Evolutionary conservation across 1,140 invertebrate species (phyloP), one percentile per base, ranked within the genome.

Genomic region (Grapholita molesta): DNA sequence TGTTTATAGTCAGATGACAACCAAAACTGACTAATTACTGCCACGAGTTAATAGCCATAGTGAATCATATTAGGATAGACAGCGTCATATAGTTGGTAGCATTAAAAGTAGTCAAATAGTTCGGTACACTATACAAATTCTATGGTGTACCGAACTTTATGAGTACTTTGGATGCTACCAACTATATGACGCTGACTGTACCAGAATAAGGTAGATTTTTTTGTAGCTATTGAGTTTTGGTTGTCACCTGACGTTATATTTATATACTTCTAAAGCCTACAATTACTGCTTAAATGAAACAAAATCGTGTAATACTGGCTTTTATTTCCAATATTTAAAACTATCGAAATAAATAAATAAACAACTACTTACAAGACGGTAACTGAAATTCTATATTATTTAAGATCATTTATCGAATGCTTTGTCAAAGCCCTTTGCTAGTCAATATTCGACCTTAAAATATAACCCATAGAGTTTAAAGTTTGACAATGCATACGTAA

Each of bases 331-430:
- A 57, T 30, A 57, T 57, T 25, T 1, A 57, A n/a, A 57, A 57
- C 53, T 28, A 55, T 55, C 28, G 8, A 28, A 57, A 57, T 57
- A 57, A 57, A 57, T 57, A 57, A 57, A 57, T 53, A 53, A n/a
- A n/a, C 7, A 30, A 6, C 53, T 57, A 57, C 53, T 57, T 57
- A 57, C 53, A 57, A 25, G 12, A 12, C 33, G 53, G 53, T 57
- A 57, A 57, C 21, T 25, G 53, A 28, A 55, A 57, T 57, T 57
- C 53, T 24, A 57, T 28, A 28, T 57, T 28, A 7, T 30, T 3
- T 53, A 23, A 3, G 0, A 25, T 57, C 9, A 28, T 28, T 57
- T 25, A 28, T 24, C 18, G 23, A 53, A 21, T 23, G 52, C 18
- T 11, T 53, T 2, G 24, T 53, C 9, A 23, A 24, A 52, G 42